Evolutionary conservation across 1,140 invertebrate species (phyloP), one percentile per base, ranked within the genome.

Genomic region (Habropoda laboriosa): DNA sequence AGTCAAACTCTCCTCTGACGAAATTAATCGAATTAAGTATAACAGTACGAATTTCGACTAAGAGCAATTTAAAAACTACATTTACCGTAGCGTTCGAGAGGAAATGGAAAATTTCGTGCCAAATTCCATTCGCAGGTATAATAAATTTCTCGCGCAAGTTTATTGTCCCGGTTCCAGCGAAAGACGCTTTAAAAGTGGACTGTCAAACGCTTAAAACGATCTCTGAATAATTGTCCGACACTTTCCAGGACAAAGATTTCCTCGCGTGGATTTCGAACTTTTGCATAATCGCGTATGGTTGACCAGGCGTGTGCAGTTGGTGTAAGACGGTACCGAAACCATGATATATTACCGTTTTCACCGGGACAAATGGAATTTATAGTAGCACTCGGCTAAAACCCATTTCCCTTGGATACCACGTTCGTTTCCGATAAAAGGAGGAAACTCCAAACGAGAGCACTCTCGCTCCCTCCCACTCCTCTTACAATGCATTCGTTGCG

Each of bases 281-380:
- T 71, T 61, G 55, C 67, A 78, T 78, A 78, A 72, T 79, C 70
- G 60, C 70, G 27, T 64, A 79, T 57, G 77, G 70, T 79, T 79
- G 73, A 57, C 45, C 77, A 73, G 47, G 45, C 49, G 38, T 24
- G 3, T 24, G 3, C 16, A 27, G 42, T 67, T 77, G 32, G 47
- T 47, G n/a, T 71, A 68, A 40, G 40, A 51, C 60, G n/a, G 38
- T 10, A 21, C 53, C 55, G 42, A 66, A 72, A 66, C 68, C 61
- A 63, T 66, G 68, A 76, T 72, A 58, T 73, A 81, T 70, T 66
- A 66, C 49, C 68, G 61, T 76, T 81, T 76, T 57, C 66, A 70
- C 53, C 60, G 47, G 73, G 72, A 84, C 85, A 84, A 87, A 87
- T 86, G 60, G 82, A 84, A 87, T 87, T 87, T 87, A 86, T 86